Conservation (phyloP, 1,140 invertebrate genomes). For the Apolygus lucorum region DNA sequence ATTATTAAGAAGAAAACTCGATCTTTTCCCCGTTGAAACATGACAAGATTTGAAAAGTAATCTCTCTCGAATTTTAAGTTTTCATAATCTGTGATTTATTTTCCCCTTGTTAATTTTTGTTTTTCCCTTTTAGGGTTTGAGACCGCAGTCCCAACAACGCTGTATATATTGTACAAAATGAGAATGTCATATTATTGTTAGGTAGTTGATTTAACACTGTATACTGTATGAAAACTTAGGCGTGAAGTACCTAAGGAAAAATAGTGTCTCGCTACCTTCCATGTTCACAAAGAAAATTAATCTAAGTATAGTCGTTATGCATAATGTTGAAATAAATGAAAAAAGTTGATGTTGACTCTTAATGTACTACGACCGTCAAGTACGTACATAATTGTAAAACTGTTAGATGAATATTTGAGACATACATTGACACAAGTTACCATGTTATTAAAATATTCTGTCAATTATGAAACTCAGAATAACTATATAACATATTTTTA, state of each 20-base stretch:
- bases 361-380: too few relatives aligned
- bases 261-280: conserved; percentile 12
- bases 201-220: too few relatives aligned
- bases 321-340: not conserved
- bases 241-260: too few relatives aligned
- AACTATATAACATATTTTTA: conserved; percentile 11
- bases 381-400: not conserved
- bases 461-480: conserved; percentile 14
- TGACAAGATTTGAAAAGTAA: not conserved
- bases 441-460: not conserved
- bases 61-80: not conserved
- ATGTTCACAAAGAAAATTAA: not conserved
- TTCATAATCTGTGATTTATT: not conserved
- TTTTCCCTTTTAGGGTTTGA: too few relatives aligned
- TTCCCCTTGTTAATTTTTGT: too few relatives aligned
- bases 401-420: not conserved
- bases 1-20: too few relatives aligned
- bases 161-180: too few relatives aligned
- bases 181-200: too few relatives aligned
- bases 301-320: not conserved
- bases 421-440: not conserved
- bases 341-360: not conserved
- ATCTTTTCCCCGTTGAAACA: not conserved
- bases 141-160: too few relatives aligned
- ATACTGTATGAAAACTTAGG: too few relatives aligned